phyloP scores from a whole-genome alignment of 2,888 invertebrate genomes.

The Zygaena filipendulae region DNA sequence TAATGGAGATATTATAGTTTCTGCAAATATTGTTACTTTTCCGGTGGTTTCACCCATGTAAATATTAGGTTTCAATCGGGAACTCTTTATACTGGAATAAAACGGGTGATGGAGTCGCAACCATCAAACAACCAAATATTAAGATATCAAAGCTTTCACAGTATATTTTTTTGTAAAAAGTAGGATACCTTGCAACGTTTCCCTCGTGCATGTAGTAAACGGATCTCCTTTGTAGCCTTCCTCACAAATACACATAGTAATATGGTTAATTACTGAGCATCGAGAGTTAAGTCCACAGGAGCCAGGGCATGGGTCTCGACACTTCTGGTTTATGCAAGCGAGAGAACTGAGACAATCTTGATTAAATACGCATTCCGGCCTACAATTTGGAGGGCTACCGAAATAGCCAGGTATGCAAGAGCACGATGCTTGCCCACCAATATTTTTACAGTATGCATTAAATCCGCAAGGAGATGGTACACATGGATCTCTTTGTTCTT shows the following conservation, averaged over 20 bases:
- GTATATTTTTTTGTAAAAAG: conserved; percentile 1
- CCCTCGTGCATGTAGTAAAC: conserved; percentile 52
- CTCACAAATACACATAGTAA: conserved; percentile 71
- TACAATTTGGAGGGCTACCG: conserved; percentile 75
- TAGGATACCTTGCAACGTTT: conserved; percentile 38
- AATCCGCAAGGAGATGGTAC: conserved; percentile 75
- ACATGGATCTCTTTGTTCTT: conserved; percentile 69
- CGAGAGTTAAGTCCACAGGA: conserved; percentile 71
- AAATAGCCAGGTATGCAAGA: conserved; percentile 69
- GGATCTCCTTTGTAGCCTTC: conserved; percentile 72
- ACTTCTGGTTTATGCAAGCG: conserved; percentile 74
- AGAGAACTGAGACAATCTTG: conserved; percentile 74
- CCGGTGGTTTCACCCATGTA: too few species aligned
- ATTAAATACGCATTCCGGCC: conserved; percentile 74
- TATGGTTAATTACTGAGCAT: conserved; percentile 71
- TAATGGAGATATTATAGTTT: conserved; percentile 1
- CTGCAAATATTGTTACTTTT: too few species aligned
- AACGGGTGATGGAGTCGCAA: too few species aligned
- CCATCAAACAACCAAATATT: too few species aligned
- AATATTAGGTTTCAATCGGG: too few species aligned
- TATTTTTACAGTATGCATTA: conserved; percentile 69
- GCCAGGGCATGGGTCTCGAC: conserved; percentile 76
- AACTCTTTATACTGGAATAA: too few species aligned
- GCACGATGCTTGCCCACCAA: conserved; percentile 69
- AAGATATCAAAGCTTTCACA: too few species aligned